Evolutionary conservation across 2,113 vertebrate species (phyloP).

Genomic region (Barbus barbus): DNA sequence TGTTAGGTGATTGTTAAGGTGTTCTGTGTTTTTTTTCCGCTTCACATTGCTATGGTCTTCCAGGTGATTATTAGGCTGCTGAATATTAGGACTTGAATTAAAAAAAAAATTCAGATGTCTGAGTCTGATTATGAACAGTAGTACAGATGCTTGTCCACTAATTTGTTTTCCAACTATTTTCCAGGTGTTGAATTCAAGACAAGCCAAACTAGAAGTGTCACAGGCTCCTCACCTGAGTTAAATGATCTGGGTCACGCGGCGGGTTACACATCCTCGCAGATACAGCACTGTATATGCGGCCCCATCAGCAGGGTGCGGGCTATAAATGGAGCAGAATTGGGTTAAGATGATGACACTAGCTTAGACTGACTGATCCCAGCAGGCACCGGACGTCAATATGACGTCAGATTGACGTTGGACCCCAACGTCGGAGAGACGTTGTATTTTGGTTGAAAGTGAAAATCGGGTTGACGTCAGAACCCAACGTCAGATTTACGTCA

Average conservation of each 20-base stretch:
- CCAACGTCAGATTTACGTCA: too few species aligned
- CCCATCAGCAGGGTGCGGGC: neutral
- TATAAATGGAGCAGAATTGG: conserved; percentile 64
- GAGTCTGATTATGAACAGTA: neutral
- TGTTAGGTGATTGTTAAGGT: neutral
- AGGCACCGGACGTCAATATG: too few species aligned
- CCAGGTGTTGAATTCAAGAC: neutral
- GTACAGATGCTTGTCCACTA: neutral
- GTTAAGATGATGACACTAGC: conserved; percentile 75
- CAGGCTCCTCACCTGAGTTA: conserved; percentile 5
- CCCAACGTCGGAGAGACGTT: too few species aligned
- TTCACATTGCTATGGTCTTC: neutral
- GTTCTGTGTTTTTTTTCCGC: too few species aligned
- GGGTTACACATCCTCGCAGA: neutral
- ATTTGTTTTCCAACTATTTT: neutral
- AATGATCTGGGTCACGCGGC: conserved; percentile 3
- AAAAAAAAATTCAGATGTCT: neutral
- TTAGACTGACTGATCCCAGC: conserved; percentile 68
- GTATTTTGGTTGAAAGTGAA: too few species aligned
- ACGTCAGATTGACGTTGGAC: too few species aligned
- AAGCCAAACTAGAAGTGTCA: conserved; percentile 2
- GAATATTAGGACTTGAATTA: neutral
- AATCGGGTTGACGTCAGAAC: too few species aligned
- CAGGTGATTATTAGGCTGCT: neutral
- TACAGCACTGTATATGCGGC: conserved; percentile 31